Percentiles rank a stretch among this genome's conserved stretches.
phyloP scores from a whole-genome alignment of 2,113 vertebrate genomes.

The Oncorhynchus keta region DNA sequence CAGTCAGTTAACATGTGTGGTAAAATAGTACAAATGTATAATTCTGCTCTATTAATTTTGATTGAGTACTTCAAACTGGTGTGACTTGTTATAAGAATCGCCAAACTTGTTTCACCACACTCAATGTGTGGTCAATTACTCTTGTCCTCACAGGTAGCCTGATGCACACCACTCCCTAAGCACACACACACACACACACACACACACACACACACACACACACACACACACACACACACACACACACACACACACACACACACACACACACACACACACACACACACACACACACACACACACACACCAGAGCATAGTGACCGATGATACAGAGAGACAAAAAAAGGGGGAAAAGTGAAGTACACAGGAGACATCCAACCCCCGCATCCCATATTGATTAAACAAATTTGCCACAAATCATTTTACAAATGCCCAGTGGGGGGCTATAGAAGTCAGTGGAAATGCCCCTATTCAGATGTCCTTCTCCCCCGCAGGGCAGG shows the following conservation, averaged over 20 bases:
- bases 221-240: too few relatives aligned
- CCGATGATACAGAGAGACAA: conserved; percentile 18
- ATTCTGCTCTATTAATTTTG: neutral
- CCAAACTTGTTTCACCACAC: neutral
- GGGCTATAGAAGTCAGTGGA: conserved; percentile 83
- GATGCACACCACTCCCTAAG: neutral
- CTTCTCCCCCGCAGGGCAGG: conserved; percentile 67
- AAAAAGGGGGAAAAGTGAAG: conserved; percentile 7
- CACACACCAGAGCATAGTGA: neutral
- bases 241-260: too few relatives aligned
- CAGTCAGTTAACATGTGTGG: neutral
- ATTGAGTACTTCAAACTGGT: neutral
- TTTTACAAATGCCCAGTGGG: conserved; percentile 94
- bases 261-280: too few relatives aligned
- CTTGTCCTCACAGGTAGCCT: neutral
- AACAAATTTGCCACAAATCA: conserved; percentile 99
- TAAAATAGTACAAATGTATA: neutral
- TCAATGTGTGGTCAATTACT: conserved; percentile 15
- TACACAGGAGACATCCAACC: conserved; percentile 76
- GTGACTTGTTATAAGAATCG: neutral
- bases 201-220: too few relatives aligned
- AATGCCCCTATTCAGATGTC: conserved; percentile 83
- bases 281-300: neutral
- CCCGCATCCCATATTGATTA: conserved; percentile 85
- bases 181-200: neutral